phyloP scores from a whole-genome alignment of 2,888 invertebrate species.

The Archips xylosteana region DNA sequence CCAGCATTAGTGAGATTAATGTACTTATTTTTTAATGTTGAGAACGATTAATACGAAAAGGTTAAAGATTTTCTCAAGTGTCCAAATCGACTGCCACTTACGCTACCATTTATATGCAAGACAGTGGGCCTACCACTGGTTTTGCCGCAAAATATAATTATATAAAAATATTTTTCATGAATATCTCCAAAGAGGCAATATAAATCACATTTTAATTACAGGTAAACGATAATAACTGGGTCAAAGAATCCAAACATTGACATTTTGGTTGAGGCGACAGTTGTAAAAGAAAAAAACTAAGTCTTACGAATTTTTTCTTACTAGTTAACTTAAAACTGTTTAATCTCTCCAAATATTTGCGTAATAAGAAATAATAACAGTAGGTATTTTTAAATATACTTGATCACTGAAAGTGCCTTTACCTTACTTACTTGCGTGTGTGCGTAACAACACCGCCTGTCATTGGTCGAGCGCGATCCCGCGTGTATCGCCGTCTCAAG shows the following conservation, averaged over 20 bases:
- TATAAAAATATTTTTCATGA: conserved; percentile 50
- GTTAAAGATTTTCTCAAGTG: background rate
- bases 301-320: background rate
- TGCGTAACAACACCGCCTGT: background rate
- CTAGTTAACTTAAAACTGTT: background rate
- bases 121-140: background rate
- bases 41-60: background rate
- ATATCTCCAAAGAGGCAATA: conserved; percentile 13
- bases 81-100: background rate
- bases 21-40: no score
- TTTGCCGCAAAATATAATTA: conserved; percentile 53
- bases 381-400: background rate
- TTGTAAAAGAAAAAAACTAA: background rate
- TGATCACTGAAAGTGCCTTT: background rate
- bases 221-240: background rate
- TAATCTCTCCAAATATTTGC: background rate
- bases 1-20: no score
- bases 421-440: conserved; percentile 1
- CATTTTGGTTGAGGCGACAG: conserved; percentile 1
- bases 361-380: background rate
- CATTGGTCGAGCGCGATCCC: background rate
- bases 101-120: conserved; percentile 7
- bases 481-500: background rate
- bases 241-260: conserved; percentile 10
- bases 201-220: conserved; percentile 12